A percentile compares a stretch with the other conserved stretches of the same genome.
phyloP scores from a whole-genome alignment of 2,113 vertebrate genomes.

The Stegostoma tigrinum region DNA sequence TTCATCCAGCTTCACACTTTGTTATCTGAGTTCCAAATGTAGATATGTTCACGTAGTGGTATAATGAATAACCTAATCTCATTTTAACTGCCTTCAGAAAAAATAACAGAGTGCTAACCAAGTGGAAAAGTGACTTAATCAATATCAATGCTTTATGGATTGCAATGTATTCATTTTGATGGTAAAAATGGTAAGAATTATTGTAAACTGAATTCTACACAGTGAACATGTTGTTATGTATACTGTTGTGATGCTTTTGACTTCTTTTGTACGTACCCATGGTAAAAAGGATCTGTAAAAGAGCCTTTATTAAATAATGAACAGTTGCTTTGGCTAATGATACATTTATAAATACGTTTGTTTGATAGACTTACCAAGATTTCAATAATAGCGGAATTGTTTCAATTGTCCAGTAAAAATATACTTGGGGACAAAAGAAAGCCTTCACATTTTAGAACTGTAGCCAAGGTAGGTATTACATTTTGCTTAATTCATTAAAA shows the following conservation, averaged over 20 bases:
- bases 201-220: background rate
- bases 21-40: background rate
- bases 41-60: background rate
- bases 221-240: background rate
- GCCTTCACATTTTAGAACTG: background rate
- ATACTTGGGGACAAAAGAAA: background rate
- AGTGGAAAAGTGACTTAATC: background rate
- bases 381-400: background rate
- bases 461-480: background rate
- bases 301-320: background rate
- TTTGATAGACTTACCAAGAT: background rate
- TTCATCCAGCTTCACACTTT: too few species aligned
- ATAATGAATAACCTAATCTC: background rate
- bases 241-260: background rate
- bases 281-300: background rate
- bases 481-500: background rate
- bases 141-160: background rate
- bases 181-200: background rate
- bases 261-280: background rate
- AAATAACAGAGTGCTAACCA: background rate
- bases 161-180: background rate
- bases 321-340: background rate
- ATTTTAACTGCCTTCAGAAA: background rate
- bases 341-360: background rate
- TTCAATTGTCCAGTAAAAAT: background rate